Evolutionary conservation across 2,113 vertebrate species (phyloP), one percentile per base, ranked within the genome.

Genomic region (Egretta garzetta): DNA sequence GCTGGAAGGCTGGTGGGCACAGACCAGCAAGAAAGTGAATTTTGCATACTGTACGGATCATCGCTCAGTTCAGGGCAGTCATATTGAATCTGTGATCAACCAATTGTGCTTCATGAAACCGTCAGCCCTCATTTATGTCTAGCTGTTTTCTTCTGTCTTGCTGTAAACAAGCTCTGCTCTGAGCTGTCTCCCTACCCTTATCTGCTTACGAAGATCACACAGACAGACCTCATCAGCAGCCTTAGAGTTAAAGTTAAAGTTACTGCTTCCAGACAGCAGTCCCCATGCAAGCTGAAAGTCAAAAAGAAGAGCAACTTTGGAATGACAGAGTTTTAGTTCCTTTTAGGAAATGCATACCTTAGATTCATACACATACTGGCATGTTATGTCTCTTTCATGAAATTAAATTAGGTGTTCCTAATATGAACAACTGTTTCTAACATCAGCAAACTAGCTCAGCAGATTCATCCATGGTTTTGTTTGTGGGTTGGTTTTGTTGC

Each of bases 11-110:
- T 99, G 99, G 99, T 99, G 99, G 99, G 99, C 99, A 98, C 98
- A 98, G 98, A 99, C 99, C 99, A 99, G 99, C 99, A 98, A 98
- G 98, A 98, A 98, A 99, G 99, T 98, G 99, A 99, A 98, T 99
- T 99, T 99, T 99, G 99, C 99, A 99, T 99, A 99, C 99, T 99
- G 99, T 99, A 99, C 98, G 99, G 99, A 99, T 99, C 99, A 99
- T 98, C 99, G 98, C 99, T 99, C 99, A 98, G 99, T 99, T 99
- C 99, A 99, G 99, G 98, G 98, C 99, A 99, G 99, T 99, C 99
- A 99, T 98, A 99, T 99, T 98, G 98, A 99, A 99, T 99, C 99
- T 99, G 98, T 98, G 98, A 98, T 99, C 99, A 99, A 98, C 98
- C 98, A 98, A 98, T 98, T 99, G 99, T 99, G 99, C 99, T 99